Base-by-base conservation (phyloP, 2,113 vertebrate species). In the Emydocephalus ijimae region DNA sequence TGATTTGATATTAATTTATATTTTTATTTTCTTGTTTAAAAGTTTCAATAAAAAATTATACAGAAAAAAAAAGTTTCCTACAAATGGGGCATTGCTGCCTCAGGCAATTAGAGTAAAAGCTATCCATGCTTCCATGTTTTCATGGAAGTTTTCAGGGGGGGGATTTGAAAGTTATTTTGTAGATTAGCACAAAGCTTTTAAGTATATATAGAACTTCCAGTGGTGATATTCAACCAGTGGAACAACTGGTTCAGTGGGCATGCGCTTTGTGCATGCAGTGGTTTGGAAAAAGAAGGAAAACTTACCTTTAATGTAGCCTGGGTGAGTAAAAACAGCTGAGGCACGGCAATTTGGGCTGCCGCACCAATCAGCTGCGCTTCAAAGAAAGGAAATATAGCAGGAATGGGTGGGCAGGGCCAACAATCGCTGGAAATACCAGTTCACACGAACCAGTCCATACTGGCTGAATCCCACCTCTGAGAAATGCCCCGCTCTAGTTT, bases 81-180 rank as follows among this genome's bases (percentile, higher is more conserved):
- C 14, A 92, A 54, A 92, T 39, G 43, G 74, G 54, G 50, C 45
- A 45, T 87, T 92, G 48, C 56, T 56, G 20, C 90, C 95, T 89
- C 91, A 88, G 54, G 69, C 34, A 94, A 90, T 94, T 94, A 95
- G 91, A 94, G 91, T 64, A 64, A 29, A 64, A 29, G 59, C 59
- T 64, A 64, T 64, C 59, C 26, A 61, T 61, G 59, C 59, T 61
- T 61, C 88, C 52, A 0, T 0, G 94, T 95, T 95, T 0, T 0
- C 59, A 93, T 12, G 55, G 85, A 93, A 34, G 20, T 94, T 95
- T 94, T 26, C 23, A 0, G 45, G 45, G 5, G 45, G 45, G 74
- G 50, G 50, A 43, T 0, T 91, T 92, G 90, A 93, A 93, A 93
- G 85, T 34, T 92, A 69, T 23, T 15, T 94, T 91, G 39, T 89